Evolutionary conservation across 2,113 vertebrate genomes (phyloP).

Genomic region (Prinia subflava): DNA sequence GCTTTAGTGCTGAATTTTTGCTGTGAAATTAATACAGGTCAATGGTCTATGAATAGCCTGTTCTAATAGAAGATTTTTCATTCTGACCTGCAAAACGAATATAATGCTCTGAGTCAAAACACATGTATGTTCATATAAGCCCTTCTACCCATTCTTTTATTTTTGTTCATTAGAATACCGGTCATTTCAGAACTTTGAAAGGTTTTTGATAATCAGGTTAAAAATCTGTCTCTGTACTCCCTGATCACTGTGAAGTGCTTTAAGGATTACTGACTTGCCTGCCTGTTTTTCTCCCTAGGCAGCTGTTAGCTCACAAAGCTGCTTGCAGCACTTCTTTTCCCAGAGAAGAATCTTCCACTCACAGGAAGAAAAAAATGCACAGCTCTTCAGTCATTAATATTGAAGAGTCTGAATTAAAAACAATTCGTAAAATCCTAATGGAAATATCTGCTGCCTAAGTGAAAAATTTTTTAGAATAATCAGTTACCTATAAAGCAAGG

Average conservation of each 20-base stretch:
- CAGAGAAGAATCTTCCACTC: not conserved
- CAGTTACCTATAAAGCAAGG: not conserved
- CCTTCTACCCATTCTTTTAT: not conserved
- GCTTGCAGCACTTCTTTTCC: constrained; percentile 2
- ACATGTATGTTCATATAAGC: not conserved
- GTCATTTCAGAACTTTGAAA: not conserved
- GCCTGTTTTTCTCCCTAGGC: not conserved
- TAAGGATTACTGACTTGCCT: not conserved
- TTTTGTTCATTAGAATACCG: not conserved
- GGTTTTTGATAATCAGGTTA: not conserved
- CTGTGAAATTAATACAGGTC: not conserved
- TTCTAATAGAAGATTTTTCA: not conserved
- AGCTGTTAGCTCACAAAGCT: not conserved
- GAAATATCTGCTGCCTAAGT: not conserved
- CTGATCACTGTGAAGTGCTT: not conserved
- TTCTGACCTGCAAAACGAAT: not conserved
- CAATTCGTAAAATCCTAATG: not conserved
- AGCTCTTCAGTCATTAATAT: not conserved
- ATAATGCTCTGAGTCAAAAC: not conserved
- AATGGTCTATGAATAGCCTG: not conserved
- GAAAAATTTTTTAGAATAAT: not conserved
- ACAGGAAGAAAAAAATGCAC: not conserved
- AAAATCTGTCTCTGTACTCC: not conserved
- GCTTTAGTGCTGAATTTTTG: not conserved
- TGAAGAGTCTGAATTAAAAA: not conserved